Evolutionary conservation across 1,140 invertebrate genomes (phyloP).

Genomic region (Spodoptera litura): DNA sequence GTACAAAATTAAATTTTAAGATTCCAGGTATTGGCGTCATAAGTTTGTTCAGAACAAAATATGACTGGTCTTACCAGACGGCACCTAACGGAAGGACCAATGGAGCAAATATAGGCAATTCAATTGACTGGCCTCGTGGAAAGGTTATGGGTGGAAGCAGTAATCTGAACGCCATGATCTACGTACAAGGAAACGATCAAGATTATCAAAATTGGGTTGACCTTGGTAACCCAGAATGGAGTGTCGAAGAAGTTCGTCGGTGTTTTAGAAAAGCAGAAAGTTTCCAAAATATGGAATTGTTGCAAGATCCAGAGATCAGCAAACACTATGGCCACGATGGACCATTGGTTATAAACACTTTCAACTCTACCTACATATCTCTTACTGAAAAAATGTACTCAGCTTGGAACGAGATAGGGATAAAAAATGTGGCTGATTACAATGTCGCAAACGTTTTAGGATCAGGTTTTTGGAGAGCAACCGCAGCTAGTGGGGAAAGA

Average conservation of each 20-base stretch:
- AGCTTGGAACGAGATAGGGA: slow-evolving; percentile 62
- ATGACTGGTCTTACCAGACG: slow-evolving; percentile 24
- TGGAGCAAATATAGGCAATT: neutral
- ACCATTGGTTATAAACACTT: slow-evolving; percentile 53
- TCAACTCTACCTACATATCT: slow-evolving; percentile 49
- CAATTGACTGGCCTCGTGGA: slow-evolving; percentile 78
- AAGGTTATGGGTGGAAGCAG: slow-evolving; percentile 88
- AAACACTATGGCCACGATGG: slow-evolving; percentile 55
- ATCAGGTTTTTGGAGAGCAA: slow-evolving; percentile 71
- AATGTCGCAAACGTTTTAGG: slow-evolving; percentile 75
- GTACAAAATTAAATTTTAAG: neutral
- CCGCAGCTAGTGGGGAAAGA: slow-evolving; percentile 85
- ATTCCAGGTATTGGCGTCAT: neutral
- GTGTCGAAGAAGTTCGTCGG: slow-evolving; percentile 74
- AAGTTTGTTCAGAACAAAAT: neutral
- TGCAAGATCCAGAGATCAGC: slow-evolving; percentile 37
- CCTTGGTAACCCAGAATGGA: slow-evolving; percentile 88
- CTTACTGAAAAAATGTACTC: slow-evolving; percentile 69
- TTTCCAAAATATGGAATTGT: slow-evolving; percentile 47
- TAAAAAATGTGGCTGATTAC: slow-evolving; percentile 62
- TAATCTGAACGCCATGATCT: slow-evolving; percentile 90
- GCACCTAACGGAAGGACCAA: neutral
- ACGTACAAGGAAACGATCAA: slow-evolving; percentile 88
- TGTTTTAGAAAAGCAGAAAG: slow-evolving; percentile 58
- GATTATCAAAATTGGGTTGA: slow-evolving; percentile 88